Evolutionary conservation across 35 echinoderm and acorn worm species (phyloP).

Genomic region (Heliocidaris tuberculata): DNA sequence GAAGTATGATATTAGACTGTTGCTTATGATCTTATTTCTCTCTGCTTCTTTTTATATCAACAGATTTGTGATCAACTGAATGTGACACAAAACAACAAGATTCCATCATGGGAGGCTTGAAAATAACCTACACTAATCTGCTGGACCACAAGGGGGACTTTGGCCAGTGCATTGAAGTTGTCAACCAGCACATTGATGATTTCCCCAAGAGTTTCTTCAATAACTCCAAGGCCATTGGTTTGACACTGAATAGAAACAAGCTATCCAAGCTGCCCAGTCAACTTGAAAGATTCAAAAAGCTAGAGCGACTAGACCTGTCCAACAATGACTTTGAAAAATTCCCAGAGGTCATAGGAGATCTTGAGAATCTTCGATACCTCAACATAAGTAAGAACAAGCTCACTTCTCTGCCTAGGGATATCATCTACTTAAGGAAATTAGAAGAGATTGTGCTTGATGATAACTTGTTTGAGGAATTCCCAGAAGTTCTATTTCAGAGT

Average conservation of each 20-base stretch:
- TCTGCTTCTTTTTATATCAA: not conserved
- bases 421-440: slow-evolving; percentile 69
- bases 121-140: slow-evolving; percentile 32
- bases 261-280: slow-evolving; percentile 60
- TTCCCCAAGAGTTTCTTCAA: slow-evolving; percentile 54
- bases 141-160: slow-evolving; percentile 58
- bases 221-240: slow-evolving; percentile 34
- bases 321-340: slow-evolving; percentile 74
- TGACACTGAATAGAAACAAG: slow-evolving; percentile 70
- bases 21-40: not conserved
- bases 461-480: slow-evolving; percentile 70
- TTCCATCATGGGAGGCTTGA: slow-evolving; percentile 13
- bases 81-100: not conserved
- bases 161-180: slow-evolving; percentile 34
- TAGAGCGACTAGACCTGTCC: slow-evolving; percentile 69
- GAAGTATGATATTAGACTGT: not conserved
- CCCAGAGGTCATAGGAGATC: slow-evolving; percentile 76
- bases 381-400: slow-evolving; percentile 72
- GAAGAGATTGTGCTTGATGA: slow-evolving; percentile 74
- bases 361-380: slow-evolving; percentile 68
- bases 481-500: slow-evolving; percentile 65
- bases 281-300: slow-evolving; percentile 58
- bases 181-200: not conserved
- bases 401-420: slow-evolving; percentile 54
- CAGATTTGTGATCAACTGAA: not conserved